Base-by-base conservation (phyloP, 2,888 invertebrate genomes). In the Bedellia somnulentella region DNA sequence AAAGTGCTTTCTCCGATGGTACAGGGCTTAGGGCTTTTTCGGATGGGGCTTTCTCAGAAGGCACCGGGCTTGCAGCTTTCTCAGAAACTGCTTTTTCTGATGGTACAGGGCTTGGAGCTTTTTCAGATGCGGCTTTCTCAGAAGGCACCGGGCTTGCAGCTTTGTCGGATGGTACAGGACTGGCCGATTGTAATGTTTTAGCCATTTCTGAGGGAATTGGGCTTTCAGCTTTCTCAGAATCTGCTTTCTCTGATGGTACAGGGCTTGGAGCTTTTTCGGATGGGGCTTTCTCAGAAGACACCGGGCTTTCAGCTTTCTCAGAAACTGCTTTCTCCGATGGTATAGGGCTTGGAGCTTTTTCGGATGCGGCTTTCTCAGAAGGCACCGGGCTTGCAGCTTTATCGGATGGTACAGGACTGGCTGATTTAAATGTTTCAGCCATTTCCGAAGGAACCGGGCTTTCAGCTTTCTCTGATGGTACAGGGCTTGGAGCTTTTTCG, bases 191-290 rank as follows among this genome's bases (percentile, higher is more conserved):
- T n/a, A n/a, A n/a, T n/a, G n/a, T n/a, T n/a, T n/a, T n/a, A 6
- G 16, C 23, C 23, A 23, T 15, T n/a, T 33, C 31, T 11, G 22
- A 24, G 5, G 14, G 12, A 1, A 22, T 16, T 1, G 30, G 36
- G 13, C 38, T 41, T 0, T 30, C 18, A 0, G 32, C 32, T 2
- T 18, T 26, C 14, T 6, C 5, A 9, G 8, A 2, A 3, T 2
- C 10, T 5, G 11, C 9, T 10, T 26, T 26, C 5, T 24, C 24
- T 9, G 24, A 24, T 10, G 22, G 27, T 17, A 8, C 6, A 1
- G 33, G 29, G 12, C 33, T 33, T 3, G n/a, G 2, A 6, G 28
- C 30, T 6, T 15, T 35, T 15, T 33, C 24, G 3, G 16, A 3
- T 32, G 32, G 5, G 5, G 18, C 18, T 18, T 5, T 5, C 5